phyloP scores from a whole-genome alignment of 2,113 vertebrate species.

The Cyprinus carpio region DNA sequence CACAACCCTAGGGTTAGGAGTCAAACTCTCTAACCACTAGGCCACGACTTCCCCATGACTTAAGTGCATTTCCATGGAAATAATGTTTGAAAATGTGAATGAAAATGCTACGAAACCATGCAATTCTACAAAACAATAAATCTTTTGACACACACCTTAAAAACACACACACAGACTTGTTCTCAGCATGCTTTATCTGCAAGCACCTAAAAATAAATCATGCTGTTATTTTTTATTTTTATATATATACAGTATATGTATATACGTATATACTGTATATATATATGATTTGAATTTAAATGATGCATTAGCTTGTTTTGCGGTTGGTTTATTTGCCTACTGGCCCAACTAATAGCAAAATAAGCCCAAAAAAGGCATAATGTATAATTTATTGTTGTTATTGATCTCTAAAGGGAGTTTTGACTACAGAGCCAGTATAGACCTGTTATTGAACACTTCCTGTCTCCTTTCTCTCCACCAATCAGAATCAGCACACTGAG shows the following conservation, averaged over 20 bases:
- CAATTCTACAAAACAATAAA: neutral
- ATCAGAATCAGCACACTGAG: constrained; percentile 63
- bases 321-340: neutral
- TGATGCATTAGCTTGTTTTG: neutral
- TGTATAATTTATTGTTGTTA: constrained; percentile 34
- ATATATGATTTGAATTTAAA: neutral
- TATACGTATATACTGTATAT: too few species aligned
- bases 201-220: neutral
- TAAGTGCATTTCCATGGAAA: neutral
- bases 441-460: constrained; percentile 70
- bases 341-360: neutral
- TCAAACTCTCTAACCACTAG: too few species aligned
- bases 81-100: neutral
- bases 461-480: constrained; percentile 66
- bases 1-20: too few species aligned
- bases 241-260: too few species aligned
- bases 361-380: neutral
- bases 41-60: too few species aligned
- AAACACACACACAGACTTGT: neutral
- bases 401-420: constrained; percentile 64
- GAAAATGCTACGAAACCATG: neutral
- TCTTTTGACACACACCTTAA: neutral
- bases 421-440: constrained; percentile 66
- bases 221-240: neutral
- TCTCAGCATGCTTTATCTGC: constrained; percentile 9